Evolutionary conservation across 2,888 invertebrate genomes (phyloP).

Genomic region (Odontocerum albicorne): DNA sequence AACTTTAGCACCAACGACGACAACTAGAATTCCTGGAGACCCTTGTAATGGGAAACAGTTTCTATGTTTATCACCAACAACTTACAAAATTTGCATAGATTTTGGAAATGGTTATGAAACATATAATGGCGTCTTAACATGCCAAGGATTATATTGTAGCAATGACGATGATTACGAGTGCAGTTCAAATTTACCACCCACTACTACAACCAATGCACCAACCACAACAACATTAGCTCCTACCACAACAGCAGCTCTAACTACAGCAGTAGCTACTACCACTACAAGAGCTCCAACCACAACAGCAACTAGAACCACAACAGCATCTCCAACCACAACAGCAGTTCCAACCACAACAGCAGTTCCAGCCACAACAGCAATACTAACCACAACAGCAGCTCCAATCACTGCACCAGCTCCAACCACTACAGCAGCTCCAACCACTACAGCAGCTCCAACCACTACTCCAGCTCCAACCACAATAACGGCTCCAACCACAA

Average conservation of each 20-base stretch:
- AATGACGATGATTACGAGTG: too few relatives aligned
- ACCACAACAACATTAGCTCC: neutral
- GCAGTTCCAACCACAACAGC: neutral
- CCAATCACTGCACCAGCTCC: neutral
- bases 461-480: neutral
- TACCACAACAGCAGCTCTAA: conserved; percentile 42
- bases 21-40: too few relatives aligned
- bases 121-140: too few relatives aligned
- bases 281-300: conserved; percentile 38
- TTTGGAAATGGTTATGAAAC: too few relatives aligned
- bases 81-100: too few relatives aligned
- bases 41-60: too few relatives aligned
- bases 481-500: neutral
- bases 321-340: neutral
- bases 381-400: conserved; percentile 2
- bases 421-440: conserved; percentile 2
- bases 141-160: too few relatives aligned
- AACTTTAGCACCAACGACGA: too few relatives aligned
- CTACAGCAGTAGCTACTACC: conserved; percentile 47
- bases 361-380: conserved; percentile 4
- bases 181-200: too few relatives aligned
- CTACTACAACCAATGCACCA: neutral
- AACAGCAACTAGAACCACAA: neutral
- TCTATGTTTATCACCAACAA: too few relatives aligned
- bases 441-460: neutral